These are phyloP conservation scores for Linnaemya tessellans DNA, from an alignment of 2,888 invertebrate genomes.

Conservation along the genomic window DNA sequence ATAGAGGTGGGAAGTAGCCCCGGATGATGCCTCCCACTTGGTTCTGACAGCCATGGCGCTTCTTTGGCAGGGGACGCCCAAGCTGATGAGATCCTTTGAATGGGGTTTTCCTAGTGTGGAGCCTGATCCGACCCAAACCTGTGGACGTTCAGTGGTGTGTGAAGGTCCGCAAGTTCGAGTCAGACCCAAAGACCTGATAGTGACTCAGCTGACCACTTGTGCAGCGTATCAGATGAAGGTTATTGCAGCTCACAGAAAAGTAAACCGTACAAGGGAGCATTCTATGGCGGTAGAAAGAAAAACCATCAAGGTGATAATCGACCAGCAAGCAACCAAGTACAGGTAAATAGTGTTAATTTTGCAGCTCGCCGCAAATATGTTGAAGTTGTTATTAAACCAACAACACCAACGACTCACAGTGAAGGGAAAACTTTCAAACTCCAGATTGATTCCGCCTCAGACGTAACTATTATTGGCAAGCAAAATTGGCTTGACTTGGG, in stretches of 20 bases:
- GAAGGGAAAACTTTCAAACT: constrained; percentile 1
- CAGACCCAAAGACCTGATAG: no score
- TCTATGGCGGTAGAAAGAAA: background rate
- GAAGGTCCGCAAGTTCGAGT: no score
- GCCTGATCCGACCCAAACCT: no score
- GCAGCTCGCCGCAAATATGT: constrained; percentile 19
- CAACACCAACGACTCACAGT: background rate
- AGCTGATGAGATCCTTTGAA: no score
- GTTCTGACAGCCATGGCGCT: no score
- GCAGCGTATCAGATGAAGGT: no score
- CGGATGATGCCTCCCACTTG: no score
- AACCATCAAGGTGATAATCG: background rate
- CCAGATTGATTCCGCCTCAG: constrained; percentile 24
- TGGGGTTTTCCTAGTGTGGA: no score
- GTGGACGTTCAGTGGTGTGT: no score
- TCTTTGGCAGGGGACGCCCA: no score
- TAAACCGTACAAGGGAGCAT: background rate
- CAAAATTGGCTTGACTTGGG: background rate
- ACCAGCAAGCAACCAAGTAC: constrained; percentile 19
- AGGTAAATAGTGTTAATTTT: constrained; percentile 26
- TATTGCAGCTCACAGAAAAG: background rate
- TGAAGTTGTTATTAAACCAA: constrained; percentile 17
- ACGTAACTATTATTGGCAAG: background rate
- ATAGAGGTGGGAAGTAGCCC: no score
- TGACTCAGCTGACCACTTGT: no score